Base-by-base conservation (phyloP, 2,797 vertebrate genomes). In the Otolemur crassicaudatus region DNA sequence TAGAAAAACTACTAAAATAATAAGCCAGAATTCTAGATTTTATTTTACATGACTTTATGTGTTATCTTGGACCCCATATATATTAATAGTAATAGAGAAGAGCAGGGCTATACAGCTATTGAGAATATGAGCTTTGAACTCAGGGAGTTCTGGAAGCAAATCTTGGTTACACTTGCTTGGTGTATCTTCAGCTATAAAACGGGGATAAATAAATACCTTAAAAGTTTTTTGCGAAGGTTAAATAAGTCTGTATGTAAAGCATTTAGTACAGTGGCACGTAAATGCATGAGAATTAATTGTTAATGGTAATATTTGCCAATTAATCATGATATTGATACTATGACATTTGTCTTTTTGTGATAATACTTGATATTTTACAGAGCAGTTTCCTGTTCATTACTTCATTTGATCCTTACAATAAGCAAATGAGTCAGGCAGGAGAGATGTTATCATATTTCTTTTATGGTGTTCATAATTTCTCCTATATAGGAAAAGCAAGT, bases 1-100 rank as follows among this genome's bases (percentile, higher is more conserved):
- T 87, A 91, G 63, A 69, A 86, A 96, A 87, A 88, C 11, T 85
- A 83, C n/a, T 34, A 13, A 93, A 67, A 80, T 58, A 85, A 40
- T 19, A 92, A 87, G 8, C 34, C 49, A 82, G 46, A 53, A 60
- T 94, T 94, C 17, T 43, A 77, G 4, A 4, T 77, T 95, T 80
- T 67, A 60, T 84, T 96, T 85, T 91, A 23, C 49, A 72, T 80
- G 17, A 31, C 77, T 70, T 96, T 37, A 81, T 84, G 31, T 13
- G 88, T 34, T 70, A 23, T 80, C 67, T 86, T 46, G n/a, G 60
- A 81, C 11, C 1, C 23, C 27, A 27, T 27, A 72, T 73, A 23
- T 27, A 58, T 95, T 67, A 29, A 73, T 81, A 63, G 14, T 49
- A 53, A 16, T 53, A 53, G 49, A 53, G 69, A 73, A 34, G 20